Conservation (phyloP, 2,888 invertebrate genomes). For the Drosophila robusta region DNA sequence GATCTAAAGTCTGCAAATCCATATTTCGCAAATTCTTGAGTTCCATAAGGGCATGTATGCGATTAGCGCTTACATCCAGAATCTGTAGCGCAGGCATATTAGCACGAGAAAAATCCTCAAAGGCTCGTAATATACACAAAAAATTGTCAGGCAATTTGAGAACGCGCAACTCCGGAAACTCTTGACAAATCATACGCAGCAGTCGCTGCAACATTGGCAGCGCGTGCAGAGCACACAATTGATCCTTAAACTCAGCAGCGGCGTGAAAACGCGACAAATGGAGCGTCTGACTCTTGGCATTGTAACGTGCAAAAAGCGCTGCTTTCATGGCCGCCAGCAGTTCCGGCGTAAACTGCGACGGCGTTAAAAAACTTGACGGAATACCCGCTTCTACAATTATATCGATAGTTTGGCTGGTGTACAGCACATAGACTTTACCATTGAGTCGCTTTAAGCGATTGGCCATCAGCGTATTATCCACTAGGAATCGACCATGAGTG, state of each 20-base stretch:
- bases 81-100: not conserved
- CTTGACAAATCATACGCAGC: not conserved
- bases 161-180: not conserved
- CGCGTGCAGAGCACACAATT: not conserved
- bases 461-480: not conserved
- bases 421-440: not conserved
- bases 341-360: not conserved
- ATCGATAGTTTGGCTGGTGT: not conserved
- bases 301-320: not conserved
- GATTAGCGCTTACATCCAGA: not conserved
- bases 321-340: not conserved
- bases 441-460: slow-evolving; percentile 1
- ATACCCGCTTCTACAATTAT: not conserved
- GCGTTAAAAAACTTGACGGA: not conserved
- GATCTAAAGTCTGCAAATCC: not conserved
- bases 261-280: slow-evolving; percentile 1
- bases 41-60: not conserved
- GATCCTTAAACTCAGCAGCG: not conserved
- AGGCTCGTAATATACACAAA: not conserved
- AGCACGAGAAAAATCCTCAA: not conserved
- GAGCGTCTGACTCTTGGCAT: not conserved
- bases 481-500: not conserved
- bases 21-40: not conserved
- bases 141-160: not conserved
- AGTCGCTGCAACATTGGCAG: not conserved